Evolutionary conservation across 2,888 invertebrate species (phyloP).

Genomic region (Boloria euphrosyne): DNA sequence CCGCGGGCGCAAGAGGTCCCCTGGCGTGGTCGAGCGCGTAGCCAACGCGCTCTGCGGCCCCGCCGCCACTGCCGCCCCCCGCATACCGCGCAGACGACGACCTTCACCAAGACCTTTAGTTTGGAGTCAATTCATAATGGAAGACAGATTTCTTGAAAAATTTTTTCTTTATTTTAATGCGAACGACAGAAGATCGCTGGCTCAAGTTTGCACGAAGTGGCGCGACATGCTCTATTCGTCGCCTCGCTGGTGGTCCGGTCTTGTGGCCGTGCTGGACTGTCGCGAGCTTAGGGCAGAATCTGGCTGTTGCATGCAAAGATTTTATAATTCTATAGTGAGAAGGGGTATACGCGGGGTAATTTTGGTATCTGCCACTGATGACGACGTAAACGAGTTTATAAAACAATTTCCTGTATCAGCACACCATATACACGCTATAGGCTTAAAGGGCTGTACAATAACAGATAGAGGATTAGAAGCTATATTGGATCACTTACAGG

Average conservation of each 20-base stretch:
- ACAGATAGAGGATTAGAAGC: constrained; percentile 95
- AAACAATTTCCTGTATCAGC: constrained; percentile 92
- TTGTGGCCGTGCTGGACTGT: constrained; percentile 93
- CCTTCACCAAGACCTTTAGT: constrained; percentile 83
- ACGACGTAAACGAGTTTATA: constrained; percentile 93
- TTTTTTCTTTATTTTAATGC: constrained; percentile 93
- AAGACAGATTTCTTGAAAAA: constrained; percentile 91
- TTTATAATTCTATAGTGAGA: constrained; percentile 91
- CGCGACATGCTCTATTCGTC: constrained; percentile 93
- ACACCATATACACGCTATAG: constrained; percentile 91
- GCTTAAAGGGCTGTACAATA: constrained; percentile 93
- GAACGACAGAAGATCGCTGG: constrained; percentile 89
- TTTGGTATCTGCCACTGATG: constrained; percentile 93
- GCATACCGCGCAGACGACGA: constrained; percentile 69
- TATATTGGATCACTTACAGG: constrained; percentile 93
- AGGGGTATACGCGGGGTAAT: constrained; percentile 93
- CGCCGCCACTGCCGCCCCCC: constrained; percentile 62
- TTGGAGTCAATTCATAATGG: constrained; percentile 90
- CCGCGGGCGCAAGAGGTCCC: constrained; percentile 83
- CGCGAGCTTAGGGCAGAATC: constrained; percentile 88
- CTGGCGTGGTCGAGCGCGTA: constrained; percentile 92
- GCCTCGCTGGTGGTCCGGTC: constrained; percentile 93
- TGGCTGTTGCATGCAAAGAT: constrained; percentile 77
- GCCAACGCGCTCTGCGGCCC: constrained; percentile 93
- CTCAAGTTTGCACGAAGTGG: constrained; percentile 94